Percentiles rank a stretch among this genome's conserved stretches.
These are phyloP conservation scores for Epinephelus fuscoguttatus DNA, from an alignment of 2,113 vertebrate species.

Conservation along the genomic window DNA sequence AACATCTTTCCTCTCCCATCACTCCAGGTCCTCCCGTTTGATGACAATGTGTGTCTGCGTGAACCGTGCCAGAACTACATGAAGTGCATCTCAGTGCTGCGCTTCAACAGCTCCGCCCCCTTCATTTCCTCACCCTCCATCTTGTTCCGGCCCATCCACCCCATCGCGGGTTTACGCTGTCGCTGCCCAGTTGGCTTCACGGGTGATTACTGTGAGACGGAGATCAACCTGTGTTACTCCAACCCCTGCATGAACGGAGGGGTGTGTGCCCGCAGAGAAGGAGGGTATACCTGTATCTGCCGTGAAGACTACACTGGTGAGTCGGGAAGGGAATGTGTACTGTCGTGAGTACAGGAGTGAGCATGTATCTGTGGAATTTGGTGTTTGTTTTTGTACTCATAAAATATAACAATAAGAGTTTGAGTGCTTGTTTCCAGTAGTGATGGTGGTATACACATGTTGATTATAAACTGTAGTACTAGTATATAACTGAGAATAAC, in stretches of 20 bases:
- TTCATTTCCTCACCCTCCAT: slow-evolving; percentile 95
- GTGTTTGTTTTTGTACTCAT: neutral
- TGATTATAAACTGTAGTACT: neutral
- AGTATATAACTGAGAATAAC: neutral
- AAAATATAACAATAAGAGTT: slow-evolving; percentile 3
- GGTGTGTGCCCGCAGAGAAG: slow-evolving; percentile 92
- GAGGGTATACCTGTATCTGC: slow-evolving; percentile 95
- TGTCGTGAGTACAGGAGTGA: too few species aligned
- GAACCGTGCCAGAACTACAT: slow-evolving; percentile 99
- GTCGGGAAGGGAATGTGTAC: slow-evolving; percentile 33
- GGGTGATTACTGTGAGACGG: slow-evolving; percentile 96
- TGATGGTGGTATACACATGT: neutral
- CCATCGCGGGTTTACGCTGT: slow-evolving; percentile 94
- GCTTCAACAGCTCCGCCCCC: slow-evolving; percentile 96
- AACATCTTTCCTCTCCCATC: neutral
- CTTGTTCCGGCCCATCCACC: slow-evolving; percentile 97
- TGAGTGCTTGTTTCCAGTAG: neutral
- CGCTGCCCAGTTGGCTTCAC: slow-evolving; percentile 97
- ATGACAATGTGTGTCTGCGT: slow-evolving; percentile 97
- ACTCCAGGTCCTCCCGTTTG: slow-evolving; percentile 92
- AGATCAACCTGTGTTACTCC: slow-evolving; percentile 99
- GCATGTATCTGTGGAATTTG: too few species aligned
- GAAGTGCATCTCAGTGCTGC: slow-evolving; percentile 98
- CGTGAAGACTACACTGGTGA: slow-evolving; percentile 94
- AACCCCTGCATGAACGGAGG: slow-evolving; percentile 96